These are phyloP conservation scores for Germaria angustata DNA, from an alignment of 2,888 invertebrate species.

Conservation along the genomic window DNA sequence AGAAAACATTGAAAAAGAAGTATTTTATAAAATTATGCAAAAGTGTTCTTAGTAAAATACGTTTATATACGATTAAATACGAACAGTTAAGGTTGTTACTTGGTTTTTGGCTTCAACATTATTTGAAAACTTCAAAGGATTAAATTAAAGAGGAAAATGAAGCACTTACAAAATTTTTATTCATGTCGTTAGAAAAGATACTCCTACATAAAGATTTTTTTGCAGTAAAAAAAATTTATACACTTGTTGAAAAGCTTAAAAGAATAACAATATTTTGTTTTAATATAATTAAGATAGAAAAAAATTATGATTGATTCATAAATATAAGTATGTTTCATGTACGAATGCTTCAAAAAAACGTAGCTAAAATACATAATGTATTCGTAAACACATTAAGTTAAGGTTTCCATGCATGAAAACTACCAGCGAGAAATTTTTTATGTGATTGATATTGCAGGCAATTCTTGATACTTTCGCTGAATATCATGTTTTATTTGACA, in stretches of 20 bases:
- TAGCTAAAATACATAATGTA: no score
- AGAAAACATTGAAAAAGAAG: background rate
- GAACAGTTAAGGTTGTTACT: constrained; percentile 18
- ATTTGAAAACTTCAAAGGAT: constrained; percentile 45
- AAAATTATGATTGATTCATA: constrained; percentile 14
- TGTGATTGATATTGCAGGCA: no score
- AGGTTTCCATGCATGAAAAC: no score
- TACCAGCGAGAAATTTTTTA: no score
- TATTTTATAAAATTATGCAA: constrained; percentile 34
- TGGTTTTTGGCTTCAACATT: constrained; percentile 27
- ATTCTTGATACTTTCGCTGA: no score
- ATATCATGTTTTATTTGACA: no score
- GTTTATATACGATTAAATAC: constrained; percentile 8
- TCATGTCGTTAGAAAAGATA: constrained; percentile 20
- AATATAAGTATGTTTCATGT: no score
- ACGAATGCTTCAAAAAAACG: background rate
- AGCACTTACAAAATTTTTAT: constrained; percentile 29
- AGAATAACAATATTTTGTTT: constrained; percentile 29
- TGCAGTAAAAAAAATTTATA: background rate
- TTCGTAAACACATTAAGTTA: no score
- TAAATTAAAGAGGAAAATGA: constrained; percentile 5
- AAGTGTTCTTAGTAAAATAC: constrained; percentile 17
- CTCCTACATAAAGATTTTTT: background rate
- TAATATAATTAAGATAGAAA: background rate
- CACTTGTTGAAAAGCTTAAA: background rate